Percentiles rank a stretch among this genome's conserved stretches.
These are phyloP conservation scores for Forbesichthys papilliferus DNA, from an alignment of 2,113 vertebrate genomes.

Conservation along the genomic window DNA sequence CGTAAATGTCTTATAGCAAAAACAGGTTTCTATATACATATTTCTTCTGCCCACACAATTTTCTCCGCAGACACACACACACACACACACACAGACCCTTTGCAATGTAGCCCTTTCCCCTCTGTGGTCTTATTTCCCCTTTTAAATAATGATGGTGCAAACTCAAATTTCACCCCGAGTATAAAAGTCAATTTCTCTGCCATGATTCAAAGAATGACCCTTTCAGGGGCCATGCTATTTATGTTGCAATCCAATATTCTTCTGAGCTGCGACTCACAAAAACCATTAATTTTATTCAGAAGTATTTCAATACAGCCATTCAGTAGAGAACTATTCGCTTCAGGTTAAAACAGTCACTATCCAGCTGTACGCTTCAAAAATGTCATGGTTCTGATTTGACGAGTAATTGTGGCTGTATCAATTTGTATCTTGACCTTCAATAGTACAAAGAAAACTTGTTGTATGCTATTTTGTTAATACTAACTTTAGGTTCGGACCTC, in stretches of 20 bases:
- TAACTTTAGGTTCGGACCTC: too few relatives aligned
- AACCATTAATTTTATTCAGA: constrained; percentile 23
- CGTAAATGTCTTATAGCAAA: too few relatives aligned
- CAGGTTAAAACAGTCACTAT: too few relatives aligned
- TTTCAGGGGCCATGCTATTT: constrained; percentile 38
- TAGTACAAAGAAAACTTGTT: too few relatives aligned
- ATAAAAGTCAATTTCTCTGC: constrained; percentile 19
- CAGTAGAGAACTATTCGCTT: not conserved
- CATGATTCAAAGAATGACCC: constrained; percentile 20
- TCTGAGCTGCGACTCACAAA: constrained; percentile 19
- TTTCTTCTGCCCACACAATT: not conserved
- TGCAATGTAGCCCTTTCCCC: not conserved
- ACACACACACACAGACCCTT: not conserved
- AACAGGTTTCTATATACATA: not conserved
- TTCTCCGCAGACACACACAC: not conserved
- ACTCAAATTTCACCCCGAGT: not conserved
- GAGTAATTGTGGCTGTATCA: too few relatives aligned
- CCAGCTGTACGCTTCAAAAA: too few relatives aligned
- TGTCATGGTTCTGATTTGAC: too few relatives aligned
- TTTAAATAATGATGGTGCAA: constrained; percentile 3
- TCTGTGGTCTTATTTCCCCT: not conserved
- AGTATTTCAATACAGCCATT: constrained; percentile 15
- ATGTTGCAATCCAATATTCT: constrained; percentile 24
- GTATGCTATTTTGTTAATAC: too few relatives aligned
- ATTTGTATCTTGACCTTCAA: too few relatives aligned